Evolutionary conservation across 2,888 invertebrate genomes (phyloP).

Genomic region (Pseudolycoriella hygida): DNA sequence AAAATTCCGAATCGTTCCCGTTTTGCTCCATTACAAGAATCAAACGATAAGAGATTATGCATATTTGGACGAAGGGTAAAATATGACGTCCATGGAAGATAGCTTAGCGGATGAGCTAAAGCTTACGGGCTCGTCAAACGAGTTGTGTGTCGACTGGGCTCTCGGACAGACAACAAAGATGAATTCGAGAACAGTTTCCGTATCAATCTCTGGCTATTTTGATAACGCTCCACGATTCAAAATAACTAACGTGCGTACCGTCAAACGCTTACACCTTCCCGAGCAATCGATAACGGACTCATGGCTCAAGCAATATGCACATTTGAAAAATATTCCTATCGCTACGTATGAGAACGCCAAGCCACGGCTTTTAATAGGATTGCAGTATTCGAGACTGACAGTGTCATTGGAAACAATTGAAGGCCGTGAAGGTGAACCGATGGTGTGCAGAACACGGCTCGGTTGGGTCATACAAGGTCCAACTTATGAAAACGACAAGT

Average conservation of each 20-base stretch:
- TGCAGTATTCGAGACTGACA: slow-evolving; percentile 6
- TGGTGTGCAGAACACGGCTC: no score
- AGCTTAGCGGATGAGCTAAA: not conserved
- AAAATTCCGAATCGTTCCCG: not conserved
- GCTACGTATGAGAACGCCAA: not conserved
- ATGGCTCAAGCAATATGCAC: not conserved
- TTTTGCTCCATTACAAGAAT: not conserved
- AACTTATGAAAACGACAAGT: no score
- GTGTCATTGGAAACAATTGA: slow-evolving; percentile 2
- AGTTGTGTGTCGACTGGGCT: not conserved
- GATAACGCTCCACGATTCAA: not conserved
- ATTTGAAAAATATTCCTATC: not conserved
- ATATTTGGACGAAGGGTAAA: not conserved
- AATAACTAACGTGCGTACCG: not conserved
- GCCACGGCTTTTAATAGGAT: slow-evolving; percentile 6
- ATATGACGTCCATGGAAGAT: not conserved
- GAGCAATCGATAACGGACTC: not conserved
- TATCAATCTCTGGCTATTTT: not conserved
- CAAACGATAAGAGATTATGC: no score
- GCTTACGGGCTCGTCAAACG: not conserved
- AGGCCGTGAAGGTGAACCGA: slow-evolving; percentile 8
- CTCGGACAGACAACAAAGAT: not conserved
- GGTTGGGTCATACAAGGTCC: slow-evolving; percentile 8
- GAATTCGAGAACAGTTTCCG: not conserved
- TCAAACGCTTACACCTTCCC: not conserved